phyloP scores from a whole-genome alignment of 2,888 invertebrate genomes.

The Drosophila putrida region DNA sequence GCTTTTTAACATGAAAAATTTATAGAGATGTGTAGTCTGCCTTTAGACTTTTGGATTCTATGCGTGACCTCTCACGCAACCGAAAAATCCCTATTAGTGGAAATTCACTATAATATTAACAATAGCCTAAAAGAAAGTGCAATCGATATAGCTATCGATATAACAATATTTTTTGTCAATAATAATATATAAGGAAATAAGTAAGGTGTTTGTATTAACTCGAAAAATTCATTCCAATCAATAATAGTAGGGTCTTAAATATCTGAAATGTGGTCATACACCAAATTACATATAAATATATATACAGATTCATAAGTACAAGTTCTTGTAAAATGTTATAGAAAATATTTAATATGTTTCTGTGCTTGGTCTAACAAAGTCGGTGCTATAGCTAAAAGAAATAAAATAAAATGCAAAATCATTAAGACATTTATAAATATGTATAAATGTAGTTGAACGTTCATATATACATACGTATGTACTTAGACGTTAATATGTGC shows the following conservation, averaged over 20 bases:
- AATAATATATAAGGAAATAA: slow-evolving; percentile 4
- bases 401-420: background rate
- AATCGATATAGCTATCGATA: slow-evolving; percentile 1
- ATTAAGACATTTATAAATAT: background rate
- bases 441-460: background rate
- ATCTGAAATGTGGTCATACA: background rate
- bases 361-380: background rate
- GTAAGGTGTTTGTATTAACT: background rate
- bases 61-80: too few relatives aligned
- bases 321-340: background rate
- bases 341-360: background rate
- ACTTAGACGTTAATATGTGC: background rate
- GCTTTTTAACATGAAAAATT: too few relatives aligned
- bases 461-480: background rate
- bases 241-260: background rate
- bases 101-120: too few relatives aligned
- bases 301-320: background rate
- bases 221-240: background rate
- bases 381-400: background rate
- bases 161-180: background rate
- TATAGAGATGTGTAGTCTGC: too few relatives aligned
- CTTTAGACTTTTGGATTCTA: too few relatives aligned
- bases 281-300: background rate
- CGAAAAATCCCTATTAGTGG: too few relatives aligned
- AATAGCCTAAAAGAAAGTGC: background rate